Percentiles rank a stretch among this genome's conserved stretches.
These are phyloP conservation scores for Varanus komodoensis DNA, from an alignment of 2,113 vertebrate genomes.

Conservation along the genomic window DNA sequence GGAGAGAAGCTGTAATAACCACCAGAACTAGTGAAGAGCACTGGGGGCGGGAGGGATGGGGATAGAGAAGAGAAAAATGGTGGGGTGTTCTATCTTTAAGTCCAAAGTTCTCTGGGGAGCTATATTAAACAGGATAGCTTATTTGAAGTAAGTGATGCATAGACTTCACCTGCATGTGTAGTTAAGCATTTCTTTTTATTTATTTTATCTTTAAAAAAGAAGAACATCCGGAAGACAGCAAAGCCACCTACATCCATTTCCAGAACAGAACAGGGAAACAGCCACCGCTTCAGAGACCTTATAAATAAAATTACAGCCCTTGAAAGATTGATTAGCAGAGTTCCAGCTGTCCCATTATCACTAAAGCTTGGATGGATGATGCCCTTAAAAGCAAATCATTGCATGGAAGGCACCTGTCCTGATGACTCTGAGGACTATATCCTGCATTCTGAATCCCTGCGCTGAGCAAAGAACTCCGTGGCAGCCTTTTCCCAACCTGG, in stretches of 20 bases:
- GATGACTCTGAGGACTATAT: not conserved
- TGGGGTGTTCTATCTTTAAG: not conserved
- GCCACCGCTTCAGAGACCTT: not conserved
- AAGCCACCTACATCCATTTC: not conserved
- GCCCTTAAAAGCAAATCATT: slow-evolving; percentile 24
- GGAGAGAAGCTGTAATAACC: not conserved
- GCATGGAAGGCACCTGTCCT: slow-evolving; percentile 4
- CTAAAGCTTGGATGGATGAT: not conserved
- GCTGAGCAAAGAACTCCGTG: not conserved
- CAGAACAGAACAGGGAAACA: not conserved
- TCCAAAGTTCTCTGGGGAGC: not conserved
- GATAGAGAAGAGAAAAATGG: too few species aligned
- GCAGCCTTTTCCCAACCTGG: not conserved
- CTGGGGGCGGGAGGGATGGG: too few species aligned
- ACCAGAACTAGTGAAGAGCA: not conserved
- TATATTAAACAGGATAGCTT: not conserved
- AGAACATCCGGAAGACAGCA: not conserved
- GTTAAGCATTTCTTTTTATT: not conserved
- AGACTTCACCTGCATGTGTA: not conserved
- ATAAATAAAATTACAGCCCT: slow-evolving; percentile 22
- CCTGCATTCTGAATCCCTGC: not conserved
- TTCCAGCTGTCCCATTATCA: slow-evolving; percentile 5
- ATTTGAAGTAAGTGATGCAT: not conserved
- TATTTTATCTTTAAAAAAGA: not conserved
- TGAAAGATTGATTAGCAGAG: not conserved